These are phyloP conservation scores for Synanthedon myopaeformis DNA, from an alignment of 2,888 invertebrate genomes.

Conservation along the genomic window DNA sequence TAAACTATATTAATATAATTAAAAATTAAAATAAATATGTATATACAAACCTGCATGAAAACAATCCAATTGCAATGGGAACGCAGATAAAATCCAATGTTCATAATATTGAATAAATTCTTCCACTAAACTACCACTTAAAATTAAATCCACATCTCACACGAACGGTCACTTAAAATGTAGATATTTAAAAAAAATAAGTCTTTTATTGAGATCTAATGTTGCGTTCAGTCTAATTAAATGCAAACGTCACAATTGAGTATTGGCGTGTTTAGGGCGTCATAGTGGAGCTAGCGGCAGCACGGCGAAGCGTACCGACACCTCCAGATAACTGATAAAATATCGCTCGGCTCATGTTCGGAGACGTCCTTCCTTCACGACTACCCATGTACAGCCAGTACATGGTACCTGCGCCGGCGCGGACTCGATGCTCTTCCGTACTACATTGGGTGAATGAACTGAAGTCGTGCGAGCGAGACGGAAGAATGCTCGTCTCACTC, in stretches of 20 bases:
- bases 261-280: slow-evolving; percentile 37
- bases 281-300: slow-evolving; percentile 42
- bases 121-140: slow-evolving; percentile 46
- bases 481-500: slow-evolving; percentile 17
- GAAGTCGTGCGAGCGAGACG: slow-evolving; percentile 46
- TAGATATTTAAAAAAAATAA: slow-evolving; percentile 40
- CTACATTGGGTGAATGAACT: slow-evolving; percentile 64
- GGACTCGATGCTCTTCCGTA: slow-evolving; percentile 57
- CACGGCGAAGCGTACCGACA: slow-evolving; percentile 55
- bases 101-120: slow-evolving; percentile 26
- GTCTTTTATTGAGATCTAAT: slow-evolving; percentile 66
- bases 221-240: slow-evolving; percentile 66
- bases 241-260: slow-evolving; percentile 39
- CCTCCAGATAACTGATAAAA: slow-evolving; percentile 66
- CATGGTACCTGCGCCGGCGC: slow-evolving; percentile 40
- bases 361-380: slow-evolving; percentile 60
- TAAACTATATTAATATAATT: slow-evolving; percentile 4
- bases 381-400: slow-evolving; percentile 38
- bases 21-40: slow-evolving; percentile 4
- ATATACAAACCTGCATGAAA: slow-evolving; percentile 42
- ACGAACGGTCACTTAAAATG: slow-evolving; percentile 55
- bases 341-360: slow-evolving; percentile 61
- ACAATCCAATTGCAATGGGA: slow-evolving; percentile 27
- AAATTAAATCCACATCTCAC: slow-evolving; percentile 57
- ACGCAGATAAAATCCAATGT: slow-evolving; percentile 34